Conservation (phyloP, 1,140 invertebrate genomes). For the Bombus fervidus region DNA sequence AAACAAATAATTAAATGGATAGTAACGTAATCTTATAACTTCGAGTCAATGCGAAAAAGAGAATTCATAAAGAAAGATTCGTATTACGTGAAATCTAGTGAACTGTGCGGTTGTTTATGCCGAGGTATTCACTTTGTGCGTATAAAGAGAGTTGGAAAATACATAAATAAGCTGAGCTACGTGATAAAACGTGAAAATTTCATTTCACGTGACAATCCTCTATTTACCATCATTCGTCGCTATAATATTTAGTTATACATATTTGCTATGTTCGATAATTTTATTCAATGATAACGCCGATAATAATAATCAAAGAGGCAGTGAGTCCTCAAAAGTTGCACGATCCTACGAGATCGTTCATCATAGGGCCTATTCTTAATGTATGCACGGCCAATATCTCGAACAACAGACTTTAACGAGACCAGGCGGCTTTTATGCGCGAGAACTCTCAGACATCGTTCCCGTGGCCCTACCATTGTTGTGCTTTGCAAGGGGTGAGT, state of each 20-base stretch:
- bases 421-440: conserved; percentile 34
- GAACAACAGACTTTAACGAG: conserved; percentile 49
- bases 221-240: too few relatives aligned
- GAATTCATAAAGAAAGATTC: neutral
- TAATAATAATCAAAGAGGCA: neutral
- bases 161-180: neutral
- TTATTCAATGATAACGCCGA: neutral
- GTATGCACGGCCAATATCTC: conserved; percentile 33
- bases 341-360: conserved; percentile 6
- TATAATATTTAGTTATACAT: too few relatives aligned
- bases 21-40: neutral
- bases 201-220: neutral
- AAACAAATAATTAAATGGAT: neutral
- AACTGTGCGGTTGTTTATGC: neutral
- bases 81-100: neutral
- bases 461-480: conserved; percentile 36
- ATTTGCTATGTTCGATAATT: neutral
- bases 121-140: too few relatives aligned
- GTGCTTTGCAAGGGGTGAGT: neutral
- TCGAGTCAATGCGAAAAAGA: neutral
- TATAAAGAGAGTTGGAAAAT: neutral
- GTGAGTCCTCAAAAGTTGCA: neutral
- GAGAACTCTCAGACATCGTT: conserved; percentile 44
- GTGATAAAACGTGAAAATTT: neutral
- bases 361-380: conserved; percentile 12